Conservation (phyloP, 1,140 invertebrate genomes). For the Theocolax elegans region DNA sequence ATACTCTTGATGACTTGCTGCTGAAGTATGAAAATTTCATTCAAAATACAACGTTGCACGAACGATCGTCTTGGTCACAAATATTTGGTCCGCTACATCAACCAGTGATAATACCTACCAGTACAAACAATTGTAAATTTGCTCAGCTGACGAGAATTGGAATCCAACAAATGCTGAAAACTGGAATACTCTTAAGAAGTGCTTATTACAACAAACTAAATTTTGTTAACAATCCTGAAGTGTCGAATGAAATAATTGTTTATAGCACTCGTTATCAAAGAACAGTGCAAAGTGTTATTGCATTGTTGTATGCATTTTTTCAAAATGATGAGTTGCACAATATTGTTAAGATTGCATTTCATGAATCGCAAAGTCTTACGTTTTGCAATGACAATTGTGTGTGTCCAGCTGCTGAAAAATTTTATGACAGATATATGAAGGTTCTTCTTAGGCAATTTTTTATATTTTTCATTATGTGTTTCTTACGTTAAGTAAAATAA, state of each 20-base stretch:
- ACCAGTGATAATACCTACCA: constrained; percentile 75
- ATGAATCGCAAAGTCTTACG: constrained; percentile 82
- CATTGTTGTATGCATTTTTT: constrained; percentile 81
- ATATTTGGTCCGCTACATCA: constrained; percentile 67
- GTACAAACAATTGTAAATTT: constrained; percentile 62
- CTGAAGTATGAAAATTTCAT: constrained; percentile 58
- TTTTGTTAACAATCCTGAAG: constrained; percentile 63
- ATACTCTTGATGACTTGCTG: constrained; percentile 57
- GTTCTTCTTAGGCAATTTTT: too few relatives aligned
- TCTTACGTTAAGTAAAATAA: too few relatives aligned
- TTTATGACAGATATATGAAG: constrained; percentile 67
- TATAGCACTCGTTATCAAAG: constrained; percentile 86
- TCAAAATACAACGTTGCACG: constrained; percentile 58
- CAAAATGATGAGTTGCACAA: constrained; percentile 69
- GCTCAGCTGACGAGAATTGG: constrained; percentile 73
- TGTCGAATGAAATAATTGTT: constrained; percentile 74
- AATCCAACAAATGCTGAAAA: constrained; percentile 79
- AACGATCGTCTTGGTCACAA: constrained; percentile 74
- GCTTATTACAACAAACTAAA: constrained; percentile 75
- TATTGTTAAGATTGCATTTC: constrained; percentile 68
- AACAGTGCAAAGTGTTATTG: constrained; percentile 89
- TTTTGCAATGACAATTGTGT: constrained; percentile 87
- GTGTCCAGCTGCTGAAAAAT: constrained; percentile 79
- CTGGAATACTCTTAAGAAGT: constrained; percentile 77
- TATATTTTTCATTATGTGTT: too few relatives aligned